Base-by-base conservation (phyloP, 2,888 invertebrate genomes). In the Pasiphila rectangulata region DNA sequence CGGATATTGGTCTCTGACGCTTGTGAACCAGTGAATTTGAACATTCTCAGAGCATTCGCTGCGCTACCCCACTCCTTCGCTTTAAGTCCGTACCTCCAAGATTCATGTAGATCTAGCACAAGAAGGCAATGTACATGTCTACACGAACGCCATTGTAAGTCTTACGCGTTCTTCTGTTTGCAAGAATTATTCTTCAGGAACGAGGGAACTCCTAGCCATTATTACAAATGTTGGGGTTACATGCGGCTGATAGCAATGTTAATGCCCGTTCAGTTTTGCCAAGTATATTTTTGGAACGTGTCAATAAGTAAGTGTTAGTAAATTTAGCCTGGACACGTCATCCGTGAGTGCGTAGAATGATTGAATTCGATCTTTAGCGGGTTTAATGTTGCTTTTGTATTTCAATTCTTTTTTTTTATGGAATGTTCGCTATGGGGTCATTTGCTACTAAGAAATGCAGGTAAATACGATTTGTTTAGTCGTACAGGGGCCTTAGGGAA, bases 261-360 rank as follows among this genome's bases (percentile, higher is more conserved):
- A 88, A 86, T 82, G 87, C 79, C 86, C 87, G 84, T 85, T 81
- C 81, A 74, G 86, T 84, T 86, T 87, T 85, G 87, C 87, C 87
- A 87, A 68, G 73, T 76, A 74, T 87, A 87, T 88, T 88, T 87
- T 86, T 82, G 85, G 87, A 85, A 79, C 86, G 82, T 85, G 87
- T 87, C 88, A 87, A 88, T 87, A 88, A 85, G 80, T 87, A 84
- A 86, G 86, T 85, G 83, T 82, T 74, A 75, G 82, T 86, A 87
- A 83, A 83, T 84, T 82, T 87, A 87, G 87, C 69, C 64, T 57
- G 75, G 79, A 79, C 82, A 82, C 84, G 84, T 86, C 86, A 86
- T 75, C 69, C 59, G 66, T 60, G 67, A 72, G 71, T 68, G 74
- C 68, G 67, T 65, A 56, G 66, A 79, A 77, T 81, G 72, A 83